A percentile compares a stretch with the other conserved stretches of the same genome.
These are phyloP conservation scores for Campoplex nolae DNA, from an alignment of 2,888 invertebrate genomes.

Conservation along the genomic window DNA sequence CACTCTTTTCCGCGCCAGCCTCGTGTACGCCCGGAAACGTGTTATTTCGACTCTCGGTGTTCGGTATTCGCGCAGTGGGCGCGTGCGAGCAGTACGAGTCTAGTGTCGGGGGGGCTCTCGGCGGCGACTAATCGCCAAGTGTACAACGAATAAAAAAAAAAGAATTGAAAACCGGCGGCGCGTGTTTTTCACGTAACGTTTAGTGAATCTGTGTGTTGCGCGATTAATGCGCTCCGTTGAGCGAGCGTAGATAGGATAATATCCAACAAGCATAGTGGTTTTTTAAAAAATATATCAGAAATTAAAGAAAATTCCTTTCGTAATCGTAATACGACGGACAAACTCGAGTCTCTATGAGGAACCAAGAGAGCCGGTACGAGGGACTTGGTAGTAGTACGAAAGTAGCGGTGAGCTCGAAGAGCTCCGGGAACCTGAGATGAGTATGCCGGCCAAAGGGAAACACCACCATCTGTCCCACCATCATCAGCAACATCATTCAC, in stretches of 20 bases:
- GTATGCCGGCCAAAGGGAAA: conserved; percentile 81
- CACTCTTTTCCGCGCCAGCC: neutral
- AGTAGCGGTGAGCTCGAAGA: conserved; percentile 76
- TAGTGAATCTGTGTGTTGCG: neutral
- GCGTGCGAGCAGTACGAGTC: conserved; percentile 67
- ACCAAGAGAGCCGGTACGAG: conserved; percentile 75
- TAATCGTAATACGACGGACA: conserved; percentile 18
- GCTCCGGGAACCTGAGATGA: conserved; percentile 79
- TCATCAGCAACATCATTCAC: conserved; percentile 73
- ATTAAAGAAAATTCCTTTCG: neutral
- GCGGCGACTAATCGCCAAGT: conserved; percentile 17
- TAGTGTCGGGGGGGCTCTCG: conserved; percentile 5
- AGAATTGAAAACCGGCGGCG: neutral
- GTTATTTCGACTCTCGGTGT: conserved; percentile 43
- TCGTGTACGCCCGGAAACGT: conserved; percentile 60
- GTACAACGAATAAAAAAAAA: neutral
- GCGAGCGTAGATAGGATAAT: neutral
- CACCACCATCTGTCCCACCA: conserved; percentile 79
- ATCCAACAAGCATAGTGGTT: neutral
- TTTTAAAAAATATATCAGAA: neutral
- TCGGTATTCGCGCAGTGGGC: conserved; percentile 63
- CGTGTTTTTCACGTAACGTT: conserved; percentile 15
- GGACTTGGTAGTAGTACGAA: conserved; percentile 76
- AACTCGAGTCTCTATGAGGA: conserved; percentile 80
- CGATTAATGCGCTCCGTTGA: conserved; percentile 13